Percentiles rank a stretch among this genome's conserved stretches.
These are phyloP conservation scores for Semicossyphus pulcher DNA, from an alignment of 2,113 vertebrate genomes.

Conservation along the genomic window DNA sequence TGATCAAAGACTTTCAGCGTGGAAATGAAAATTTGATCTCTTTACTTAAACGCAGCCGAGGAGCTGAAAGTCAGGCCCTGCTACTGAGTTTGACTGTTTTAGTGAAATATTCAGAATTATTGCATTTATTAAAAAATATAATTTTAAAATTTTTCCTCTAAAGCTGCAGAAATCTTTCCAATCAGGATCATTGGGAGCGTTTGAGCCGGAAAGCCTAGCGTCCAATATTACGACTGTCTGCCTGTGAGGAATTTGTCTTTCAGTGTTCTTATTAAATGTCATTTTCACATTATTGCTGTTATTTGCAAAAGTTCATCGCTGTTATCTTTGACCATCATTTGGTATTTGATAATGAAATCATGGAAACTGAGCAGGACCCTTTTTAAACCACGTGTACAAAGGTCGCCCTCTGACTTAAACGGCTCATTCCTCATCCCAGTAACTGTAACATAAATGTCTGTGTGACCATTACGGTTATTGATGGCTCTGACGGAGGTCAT, in stretches of 20 bases:
- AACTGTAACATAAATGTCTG: conserved; percentile 80
- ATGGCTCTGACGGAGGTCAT: conserved; percentile 79
- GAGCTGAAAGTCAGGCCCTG: not conserved
- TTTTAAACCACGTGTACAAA: conserved; percentile 54
- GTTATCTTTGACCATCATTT: conserved; percentile 24
- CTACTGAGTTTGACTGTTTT: not conserved
- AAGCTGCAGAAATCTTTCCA: not conserved
- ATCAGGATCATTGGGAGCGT: not conserved
- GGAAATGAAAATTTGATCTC: conserved; percentile 28
- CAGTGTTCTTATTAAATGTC: not conserved
- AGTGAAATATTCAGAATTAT: not conserved
- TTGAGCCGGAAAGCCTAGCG: not conserved
- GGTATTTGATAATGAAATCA: conserved; percentile 35
- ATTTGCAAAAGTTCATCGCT: conserved; percentile 19
- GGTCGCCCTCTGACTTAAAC: conserved; percentile 65
- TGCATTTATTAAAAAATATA: not conserved
- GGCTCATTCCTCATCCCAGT: conserved; percentile 74
- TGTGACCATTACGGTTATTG: conserved; percentile 82
- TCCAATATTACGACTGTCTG: not conserved
- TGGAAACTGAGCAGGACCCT: conserved; percentile 12
- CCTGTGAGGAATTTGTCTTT: conserved; percentile 2
- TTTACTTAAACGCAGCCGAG: conserved; percentile 15
- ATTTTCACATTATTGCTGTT: conserved; percentile 10
- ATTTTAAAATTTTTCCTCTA: not conserved
- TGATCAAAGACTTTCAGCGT: conserved; percentile 37